Percentiles rank a stretch among this genome's conserved stretches.
These are phyloP conservation scores for Falco novaeseelandiae DNA, from an alignment of 2,797 vertebrate species.

Conservation along the genomic window DNA sequence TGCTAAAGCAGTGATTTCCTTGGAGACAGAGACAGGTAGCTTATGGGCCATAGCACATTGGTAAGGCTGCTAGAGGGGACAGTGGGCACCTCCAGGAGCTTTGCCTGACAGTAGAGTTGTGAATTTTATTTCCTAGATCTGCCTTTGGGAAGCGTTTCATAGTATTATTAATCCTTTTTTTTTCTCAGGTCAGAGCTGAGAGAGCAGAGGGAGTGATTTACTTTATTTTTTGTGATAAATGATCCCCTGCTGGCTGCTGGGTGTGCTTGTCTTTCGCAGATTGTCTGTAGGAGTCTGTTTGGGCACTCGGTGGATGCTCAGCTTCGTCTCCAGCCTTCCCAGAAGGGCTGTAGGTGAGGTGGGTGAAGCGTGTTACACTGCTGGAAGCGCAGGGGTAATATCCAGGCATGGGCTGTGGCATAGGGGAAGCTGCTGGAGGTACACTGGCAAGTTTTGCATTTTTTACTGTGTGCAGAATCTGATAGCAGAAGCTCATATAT, in stretches of 20 bases:
- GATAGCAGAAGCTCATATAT: not conserved
- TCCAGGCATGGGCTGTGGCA: accelerated
- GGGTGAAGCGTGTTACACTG: not conserved
- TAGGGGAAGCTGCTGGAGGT: not conserved
- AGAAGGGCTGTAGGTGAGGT: accelerated
- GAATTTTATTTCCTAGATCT: not conserved
- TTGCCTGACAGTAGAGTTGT: accelerated
- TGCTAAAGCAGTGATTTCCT: not conserved
- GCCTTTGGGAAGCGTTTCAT: not conserved
- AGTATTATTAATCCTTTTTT: not conserved
- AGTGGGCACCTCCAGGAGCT: not conserved
- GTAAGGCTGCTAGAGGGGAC: not conserved
- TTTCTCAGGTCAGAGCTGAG: accelerated
- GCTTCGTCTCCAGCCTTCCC: not conserved
- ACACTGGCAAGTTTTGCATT: not conserved
- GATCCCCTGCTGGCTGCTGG: accelerated
- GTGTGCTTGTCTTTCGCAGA: not conserved
- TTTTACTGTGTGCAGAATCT: not conserved
- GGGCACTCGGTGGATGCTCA: not conserved
- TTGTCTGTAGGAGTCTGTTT: not conserved
- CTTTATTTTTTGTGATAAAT: not conserved
- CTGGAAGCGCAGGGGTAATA: not conserved
- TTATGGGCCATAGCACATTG: accelerated
- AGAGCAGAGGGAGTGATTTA: no score
- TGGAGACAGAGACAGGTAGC: not conserved